Base-by-base conservation (phyloP, 2,797 vertebrate genomes). In the Cyprinella venusta region DNA sequence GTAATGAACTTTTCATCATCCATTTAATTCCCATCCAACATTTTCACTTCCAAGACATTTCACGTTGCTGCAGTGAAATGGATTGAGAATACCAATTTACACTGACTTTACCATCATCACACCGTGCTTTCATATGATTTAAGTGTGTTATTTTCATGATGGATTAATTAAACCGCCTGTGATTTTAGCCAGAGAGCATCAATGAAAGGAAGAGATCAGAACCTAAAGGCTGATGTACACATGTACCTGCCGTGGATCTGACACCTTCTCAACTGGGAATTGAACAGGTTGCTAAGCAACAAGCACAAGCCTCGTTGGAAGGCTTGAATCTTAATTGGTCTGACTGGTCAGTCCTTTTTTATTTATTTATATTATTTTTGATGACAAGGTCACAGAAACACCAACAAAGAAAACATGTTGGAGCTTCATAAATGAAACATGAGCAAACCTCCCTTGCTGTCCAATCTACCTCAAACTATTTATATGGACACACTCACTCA, bases 221-320 rank as follows among this genome's bases (percentile, higher is more conserved):
- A 80, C 52, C 30, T 78, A 84, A 42, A 79, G 80, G 81, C 70
- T 56, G 77, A 84, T 80, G 69, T 75, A 87, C 86, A 86, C 30
- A 24, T 87, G 83, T 82, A 84, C 89, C 88, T 82, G 84, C 84
- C 88, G 79, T 45, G 76, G 74, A 59, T 76, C 15, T 71, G 68
- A 86, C 87, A 84, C 82, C 81, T 85, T 80, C 85, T 83, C 83
- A 82, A 75, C 80, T 83, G 52, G 80, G 85, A 91, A 89, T 90
- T 77, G 87, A 90, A 87, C 84, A 40, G 84, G 92, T 92, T 92
- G 92, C 92, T 86, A 87, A 89, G 92, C 90, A 93, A 94, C 92
- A 90, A 80, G 85, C 88, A 13, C 87, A 87, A 82, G 33, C 64
- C 65, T 52, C 45, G 70, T 84, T 88, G 80, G 70, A 84, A 87